phyloP scores from a whole-genome alignment of 2,113 vertebrate species.

The Scatophagus argus region DNA sequence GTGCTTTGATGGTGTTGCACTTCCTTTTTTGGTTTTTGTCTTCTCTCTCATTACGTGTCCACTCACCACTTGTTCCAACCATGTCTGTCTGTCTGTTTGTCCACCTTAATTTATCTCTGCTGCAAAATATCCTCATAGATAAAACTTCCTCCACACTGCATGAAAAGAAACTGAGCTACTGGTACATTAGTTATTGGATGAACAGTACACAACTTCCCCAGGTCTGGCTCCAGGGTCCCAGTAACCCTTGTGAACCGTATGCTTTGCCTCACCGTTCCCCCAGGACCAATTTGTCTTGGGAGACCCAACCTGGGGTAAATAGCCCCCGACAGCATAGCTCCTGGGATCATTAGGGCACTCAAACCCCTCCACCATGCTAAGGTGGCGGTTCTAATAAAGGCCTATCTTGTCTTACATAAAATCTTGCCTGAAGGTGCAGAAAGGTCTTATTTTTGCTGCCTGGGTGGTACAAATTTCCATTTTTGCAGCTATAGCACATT shows the following conservation, averaged over 20 bases:
- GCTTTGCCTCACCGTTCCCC: no score
- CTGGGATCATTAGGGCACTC: no score
- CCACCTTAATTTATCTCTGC: neutral
- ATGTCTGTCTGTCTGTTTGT: neutral
- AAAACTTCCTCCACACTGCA: neutral
- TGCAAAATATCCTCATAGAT: neutral
- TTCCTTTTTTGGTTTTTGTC: slow-evolving; percentile 33
- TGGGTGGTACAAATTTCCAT: neutral
- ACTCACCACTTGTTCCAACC: neutral
- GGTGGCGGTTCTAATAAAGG: no score
- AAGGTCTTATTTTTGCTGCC: slow-evolving; percentile 3
- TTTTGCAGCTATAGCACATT: neutral
- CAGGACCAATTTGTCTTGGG: no score
- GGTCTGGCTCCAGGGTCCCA: no score
- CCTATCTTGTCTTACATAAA: no score
- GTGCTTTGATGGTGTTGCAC: slow-evolving; percentile 44
- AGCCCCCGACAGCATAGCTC: no score
- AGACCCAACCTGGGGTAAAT: no score
- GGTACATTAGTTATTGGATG: neutral
- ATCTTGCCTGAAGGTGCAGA: neutral
- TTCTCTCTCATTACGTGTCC: slow-evolving; percentile 1
- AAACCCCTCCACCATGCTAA: no score
- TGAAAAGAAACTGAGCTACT: neutral
- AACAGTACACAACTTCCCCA: no score
- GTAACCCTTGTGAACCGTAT: no score